Base-by-base conservation (phyloP, 2,888 invertebrate genomes). In the Epinotia nisella region DNA sequence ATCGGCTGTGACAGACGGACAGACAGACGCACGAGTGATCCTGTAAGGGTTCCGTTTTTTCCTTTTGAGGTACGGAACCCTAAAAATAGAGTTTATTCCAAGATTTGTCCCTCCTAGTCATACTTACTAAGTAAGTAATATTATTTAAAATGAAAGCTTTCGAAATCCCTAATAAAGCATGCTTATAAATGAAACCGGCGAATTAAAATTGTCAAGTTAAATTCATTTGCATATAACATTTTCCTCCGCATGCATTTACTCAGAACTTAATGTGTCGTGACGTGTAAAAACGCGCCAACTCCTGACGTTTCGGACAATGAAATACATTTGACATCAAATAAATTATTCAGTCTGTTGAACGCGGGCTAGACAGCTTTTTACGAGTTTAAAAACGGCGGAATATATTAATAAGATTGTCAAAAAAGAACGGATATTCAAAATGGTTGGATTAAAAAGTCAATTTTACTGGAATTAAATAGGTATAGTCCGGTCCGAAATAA, bases 361-460 rank as follows among this genome's bases (percentile, higher is more conserved):
- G n/a, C n/a, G n/a, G 69, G 62, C 69, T 64, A 68, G 68, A 69
- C 73, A 7, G 53, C 35, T 58, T 73, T 73, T 64, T 73, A 62
- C 7, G 55, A 15, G 41, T n/a, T 56, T 70, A 17, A 45, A 39
- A 62, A 39, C 62, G 15, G 19, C 49, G 35, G 66, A 66, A 72
- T 72, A 61, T 58, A 51, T 71, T 67, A 60, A 61, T 41, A 61
- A 61, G 19, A 45, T 21, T 67, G 68, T 64, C 62, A 59, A 64
- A 71, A 66, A 68, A 61, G 41, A 53, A 55, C 15, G 51, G 55
- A 71, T 41, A 66, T 71, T 21, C 45, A 71, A 58, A 59, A 64
- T 49, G 24, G 56, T 15, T 17, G 24, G 13, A 68, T 73, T 69
- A 69, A 69, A 73, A 73, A 73, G 73, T 73, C 68, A 73, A 73